Conservation (phyloP, 1,140 invertebrate genomes). For the Hylyphantes graminicola region DNA sequence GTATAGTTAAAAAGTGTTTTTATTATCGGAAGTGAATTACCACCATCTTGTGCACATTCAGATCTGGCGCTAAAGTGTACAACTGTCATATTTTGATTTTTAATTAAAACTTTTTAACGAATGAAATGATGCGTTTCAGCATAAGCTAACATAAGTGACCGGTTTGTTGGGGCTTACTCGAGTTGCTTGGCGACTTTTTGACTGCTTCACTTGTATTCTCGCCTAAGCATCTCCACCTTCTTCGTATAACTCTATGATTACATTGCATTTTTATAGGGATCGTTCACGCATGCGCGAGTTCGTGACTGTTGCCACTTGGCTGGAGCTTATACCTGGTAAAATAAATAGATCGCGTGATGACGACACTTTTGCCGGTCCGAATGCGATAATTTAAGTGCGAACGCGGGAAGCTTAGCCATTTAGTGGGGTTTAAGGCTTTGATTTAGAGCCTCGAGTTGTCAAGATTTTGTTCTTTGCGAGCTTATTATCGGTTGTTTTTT, state of each 20-base stretch:
- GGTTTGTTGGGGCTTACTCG: too few species aligned
- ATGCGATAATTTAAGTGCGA: conserved; percentile 52
- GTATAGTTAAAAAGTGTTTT: too few species aligned
- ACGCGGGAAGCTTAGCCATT: conserved; percentile 40
- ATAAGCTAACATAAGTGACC: too few species aligned
- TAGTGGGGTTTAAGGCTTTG: conserved; percentile 55
- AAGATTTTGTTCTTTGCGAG: conserved; percentile 44
- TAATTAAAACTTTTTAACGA: too few species aligned
- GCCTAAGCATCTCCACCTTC: conserved; percentile 16
- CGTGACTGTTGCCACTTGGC: conserved; percentile 59
- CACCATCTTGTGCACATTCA: too few species aligned
- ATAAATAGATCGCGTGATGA: conserved; percentile 43
- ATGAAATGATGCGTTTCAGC: too few species aligned
- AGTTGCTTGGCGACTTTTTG: too few species aligned
- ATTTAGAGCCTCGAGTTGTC: conserved; percentile 46
- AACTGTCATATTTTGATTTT: too few species aligned
- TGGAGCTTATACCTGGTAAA: conserved; percentile 42
- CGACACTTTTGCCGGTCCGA: conserved; percentile 26
- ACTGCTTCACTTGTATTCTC: too few species aligned
- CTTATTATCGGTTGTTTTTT: conserved; percentile 35
- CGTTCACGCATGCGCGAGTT: conserved; percentile 59
- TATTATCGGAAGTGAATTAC: too few species aligned
- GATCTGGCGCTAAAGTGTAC: too few species aligned
- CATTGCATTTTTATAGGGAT: conserved; percentile 1
- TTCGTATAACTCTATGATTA: conserved; percentile 48